phyloP scores from a whole-genome alignment of 2,797 vertebrate genomes.

The Phrynocephalus vlangalii region DNA sequence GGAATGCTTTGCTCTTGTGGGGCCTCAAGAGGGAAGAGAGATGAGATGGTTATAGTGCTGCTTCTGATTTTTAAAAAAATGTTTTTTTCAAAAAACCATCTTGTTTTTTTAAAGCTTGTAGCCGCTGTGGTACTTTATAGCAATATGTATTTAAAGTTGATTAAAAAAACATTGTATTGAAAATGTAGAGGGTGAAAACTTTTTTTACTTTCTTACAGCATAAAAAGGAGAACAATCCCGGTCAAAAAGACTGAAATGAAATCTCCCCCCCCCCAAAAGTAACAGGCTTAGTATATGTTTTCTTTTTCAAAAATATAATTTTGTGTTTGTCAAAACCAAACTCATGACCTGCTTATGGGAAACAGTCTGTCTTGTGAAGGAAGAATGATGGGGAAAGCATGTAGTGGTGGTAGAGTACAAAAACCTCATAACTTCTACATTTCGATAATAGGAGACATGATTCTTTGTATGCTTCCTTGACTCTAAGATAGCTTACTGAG shows the following conservation, averaged over 20 bases:
- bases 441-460: background rate
- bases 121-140: background rate
- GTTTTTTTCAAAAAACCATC: background rate
- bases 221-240: no score
- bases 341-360: background rate
- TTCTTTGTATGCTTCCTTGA: background rate
- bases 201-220: no score
- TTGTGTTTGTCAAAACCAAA: background rate
- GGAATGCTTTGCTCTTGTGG: conserved; percentile 43
- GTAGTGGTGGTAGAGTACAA: background rate
- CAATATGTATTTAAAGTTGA: background rate
- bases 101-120: background rate
- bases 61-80: background rate
- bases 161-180: no score
- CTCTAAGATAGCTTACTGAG: background rate
- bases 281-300: no score
- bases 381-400: background rate
- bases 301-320: background rate
- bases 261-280: no score
- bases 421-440: background rate
- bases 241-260: no score
- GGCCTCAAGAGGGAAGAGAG: conserved; percentile 35
- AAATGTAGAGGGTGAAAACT: no score
- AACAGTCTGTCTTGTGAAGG: background rate
- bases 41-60: background rate